A percentile compares a stretch with the other conserved stretches of the same genome.
These are phyloP conservation scores for Pangasius djambal DNA, from an alignment of 2,797 vertebrate species.

Conservation along the genomic window DNA sequence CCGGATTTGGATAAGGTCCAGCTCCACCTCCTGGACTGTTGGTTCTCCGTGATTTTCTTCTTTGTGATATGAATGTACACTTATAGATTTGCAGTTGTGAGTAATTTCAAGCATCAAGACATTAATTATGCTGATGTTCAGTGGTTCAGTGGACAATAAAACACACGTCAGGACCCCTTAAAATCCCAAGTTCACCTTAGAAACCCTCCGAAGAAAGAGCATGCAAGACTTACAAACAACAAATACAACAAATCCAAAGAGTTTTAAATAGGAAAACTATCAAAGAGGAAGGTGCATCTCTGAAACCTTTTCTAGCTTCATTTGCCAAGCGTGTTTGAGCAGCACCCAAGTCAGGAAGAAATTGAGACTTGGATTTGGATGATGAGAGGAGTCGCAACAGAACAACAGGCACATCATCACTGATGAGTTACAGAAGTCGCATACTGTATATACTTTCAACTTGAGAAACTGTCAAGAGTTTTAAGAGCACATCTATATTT, in stretches of 20 bases:
- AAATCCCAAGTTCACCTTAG: background rate
- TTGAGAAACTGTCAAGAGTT: background rate
- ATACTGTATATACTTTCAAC: background rate
- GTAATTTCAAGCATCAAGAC: background rate
- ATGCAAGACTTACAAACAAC: background rate
- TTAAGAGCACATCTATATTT: background rate
- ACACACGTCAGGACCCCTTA: background rate
- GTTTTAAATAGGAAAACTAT: background rate
- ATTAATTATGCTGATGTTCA: background rate
- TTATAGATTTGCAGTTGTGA: background rate
- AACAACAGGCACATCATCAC: background rate
- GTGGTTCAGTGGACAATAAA: background rate
- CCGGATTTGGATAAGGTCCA: background rate
- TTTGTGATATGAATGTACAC: background rate
- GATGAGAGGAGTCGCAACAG: background rate
- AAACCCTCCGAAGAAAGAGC: background rate
- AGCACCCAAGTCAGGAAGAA: background rate
- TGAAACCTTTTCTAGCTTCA: slow-evolving; percentile 1
- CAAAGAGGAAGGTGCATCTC: background rate
- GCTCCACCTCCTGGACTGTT: too few species aligned
- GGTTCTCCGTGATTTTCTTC: background rate
- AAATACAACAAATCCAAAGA: background rate
- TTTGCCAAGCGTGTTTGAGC: background rate
- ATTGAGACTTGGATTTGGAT: background rate
- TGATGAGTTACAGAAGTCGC: slow-evolving; percentile 1